Evolutionary conservation across 2,888 invertebrate species (phyloP), one percentile per base, ranked within the genome.

Genomic region (Clivina fossor): DNA sequence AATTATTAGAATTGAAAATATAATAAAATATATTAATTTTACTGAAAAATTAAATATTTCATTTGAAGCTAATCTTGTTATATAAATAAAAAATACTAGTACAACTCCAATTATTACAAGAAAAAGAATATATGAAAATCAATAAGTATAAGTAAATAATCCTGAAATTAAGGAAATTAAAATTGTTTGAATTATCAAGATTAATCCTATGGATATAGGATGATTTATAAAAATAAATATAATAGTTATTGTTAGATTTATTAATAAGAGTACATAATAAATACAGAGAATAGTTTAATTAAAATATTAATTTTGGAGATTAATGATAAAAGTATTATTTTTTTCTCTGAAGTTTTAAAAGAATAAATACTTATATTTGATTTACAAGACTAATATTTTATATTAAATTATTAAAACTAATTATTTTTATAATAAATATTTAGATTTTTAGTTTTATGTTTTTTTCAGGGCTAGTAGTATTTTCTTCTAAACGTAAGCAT

Each of bases 231-330:
- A 71, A 63, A 77, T 67, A 66, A 73, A 66, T 62, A 69, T 62
- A 19, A 74, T 68, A 58, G 76, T 63, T 64, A 72, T 66, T 65
- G 76, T 63, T 63, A 61, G 70, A 69, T 54, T 63, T 64, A 67
- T 62, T 56, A 63, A 56, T 61, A 66, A 53, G 20, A 66, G 37
- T 48, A 65, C 61, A 58, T 68, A 62, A 65, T 71, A 68, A 48
- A 69, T 62, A 74, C 80, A 82, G 77, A 76, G 77, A 77, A 73
- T 83, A 83, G 80, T 83, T 83, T 82, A 77, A 73, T 66, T 61
- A 73, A 83, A 83, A 83, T 81, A 76, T 80, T 82, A 83, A 81
- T 82, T 83, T 83, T 83, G 81, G 81, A 78, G 77, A 81, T 83
- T 83, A 81, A 79, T 68, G 78, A 80, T 76, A 77, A 75, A 76